Percentiles rank a stretch among this genome's conserved stretches.
These are phyloP conservation scores for Littorina saxatilis DNA, from an alignment of 1,140 invertebrate genomes.

Conservation along the genomic window DNA sequence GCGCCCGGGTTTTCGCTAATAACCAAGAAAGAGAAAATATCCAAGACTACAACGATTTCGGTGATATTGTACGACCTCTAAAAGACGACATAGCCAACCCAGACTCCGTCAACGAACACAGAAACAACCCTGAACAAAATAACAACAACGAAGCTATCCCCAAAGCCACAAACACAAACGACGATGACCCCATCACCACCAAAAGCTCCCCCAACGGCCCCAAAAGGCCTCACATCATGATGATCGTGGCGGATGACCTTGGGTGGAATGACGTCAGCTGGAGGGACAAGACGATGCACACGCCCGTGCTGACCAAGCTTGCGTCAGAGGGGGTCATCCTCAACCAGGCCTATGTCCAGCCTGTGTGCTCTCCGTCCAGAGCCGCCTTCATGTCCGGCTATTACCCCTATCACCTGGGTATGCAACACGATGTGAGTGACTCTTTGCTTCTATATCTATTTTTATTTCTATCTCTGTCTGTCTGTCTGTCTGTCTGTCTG, in stretches of 20 bases:
- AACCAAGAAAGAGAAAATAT: too few species aligned
- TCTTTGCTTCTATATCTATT: neutral
- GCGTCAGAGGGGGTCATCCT: conserved; percentile 17
- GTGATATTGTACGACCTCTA: too few species aligned
- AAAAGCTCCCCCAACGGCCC: neutral
- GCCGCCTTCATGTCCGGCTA: conserved; percentile 90
- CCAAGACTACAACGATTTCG: too few species aligned
- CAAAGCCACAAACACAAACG: too few species aligned
- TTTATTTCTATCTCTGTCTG: neutral
- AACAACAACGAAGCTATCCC: too few species aligned
- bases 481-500: neutral
- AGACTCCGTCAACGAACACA: too few species aligned
- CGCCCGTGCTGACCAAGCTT: conserved; percentile 17
- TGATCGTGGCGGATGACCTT: conserved; percentile 60
- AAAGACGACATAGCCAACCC: too few species aligned
- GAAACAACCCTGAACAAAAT: too few species aligned
- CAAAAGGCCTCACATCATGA: conserved; percentile 48
- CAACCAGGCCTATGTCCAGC: conserved; percentile 26
- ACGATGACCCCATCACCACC: too few species aligned
- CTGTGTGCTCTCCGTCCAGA: conserved; percentile 76
- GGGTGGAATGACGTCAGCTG: conserved; percentile 42
- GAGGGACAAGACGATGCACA: conserved; percentile 16
- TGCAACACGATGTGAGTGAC: conserved; percentile 50
- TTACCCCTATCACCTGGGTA: conserved; percentile 88
- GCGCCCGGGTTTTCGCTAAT: too few species aligned